Percentiles rank a stretch among this genome's conserved stretches.
These are phyloP conservation scores for Tenualosa thibaudeaui DNA, from an alignment of 2,797 vertebrate species.

Conservation along the genomic window DNA sequence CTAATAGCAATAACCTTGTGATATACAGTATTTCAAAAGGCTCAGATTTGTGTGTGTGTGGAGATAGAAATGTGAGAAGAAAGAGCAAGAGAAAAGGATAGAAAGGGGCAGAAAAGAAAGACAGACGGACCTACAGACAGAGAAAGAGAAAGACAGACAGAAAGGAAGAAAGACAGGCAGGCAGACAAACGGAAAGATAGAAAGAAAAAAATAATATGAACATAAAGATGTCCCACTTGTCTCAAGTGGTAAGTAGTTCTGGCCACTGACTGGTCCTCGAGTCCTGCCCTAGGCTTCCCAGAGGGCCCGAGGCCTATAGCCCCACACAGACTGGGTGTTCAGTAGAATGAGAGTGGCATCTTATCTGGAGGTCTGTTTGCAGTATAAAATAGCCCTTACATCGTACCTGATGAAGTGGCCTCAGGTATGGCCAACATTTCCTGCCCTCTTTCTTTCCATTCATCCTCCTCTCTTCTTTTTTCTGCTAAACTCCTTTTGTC, in stretches of 20 bases:
- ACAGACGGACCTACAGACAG: not conserved
- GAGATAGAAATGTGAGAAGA: not conserved
- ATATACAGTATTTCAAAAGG: not conserved
- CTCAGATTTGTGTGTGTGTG: no score
- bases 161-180: not conserved
- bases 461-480: conserved; percentile 20
- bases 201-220: conserved; percentile 26
- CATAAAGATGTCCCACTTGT: not conserved
- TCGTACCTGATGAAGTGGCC: not conserved
- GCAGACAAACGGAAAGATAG: not conserved
- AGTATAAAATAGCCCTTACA: not conserved
- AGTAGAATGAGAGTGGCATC: not conserved
- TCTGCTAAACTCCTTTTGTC: not conserved
- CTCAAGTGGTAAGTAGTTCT: not conserved
- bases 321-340: not conserved
- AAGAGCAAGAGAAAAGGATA: not conserved
- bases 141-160: no score
- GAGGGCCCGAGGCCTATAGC: not conserved
- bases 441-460: conserved; percentile 42
- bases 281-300: not conserved
- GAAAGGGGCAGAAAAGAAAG: not conserved
- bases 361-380: not conserved
- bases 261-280: not conserved
- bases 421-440: not conserved
- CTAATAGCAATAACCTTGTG: not conserved